Conservation (phyloP, 2,888 invertebrate species). For the Sarcophaga subvicina region DNA sequence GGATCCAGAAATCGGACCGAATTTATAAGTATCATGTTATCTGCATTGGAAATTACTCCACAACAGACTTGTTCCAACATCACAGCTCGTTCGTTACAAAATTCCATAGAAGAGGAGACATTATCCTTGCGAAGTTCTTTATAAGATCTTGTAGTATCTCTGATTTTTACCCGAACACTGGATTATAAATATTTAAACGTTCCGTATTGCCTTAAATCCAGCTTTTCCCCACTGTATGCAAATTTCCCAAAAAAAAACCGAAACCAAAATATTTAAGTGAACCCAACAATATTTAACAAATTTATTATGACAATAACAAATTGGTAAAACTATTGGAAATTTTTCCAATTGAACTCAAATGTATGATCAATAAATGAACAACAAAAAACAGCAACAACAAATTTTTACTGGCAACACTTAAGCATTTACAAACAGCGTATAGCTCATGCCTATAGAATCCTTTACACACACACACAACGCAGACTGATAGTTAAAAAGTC, state of each 20-base stretch:
- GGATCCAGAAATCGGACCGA: too few relatives aligned
- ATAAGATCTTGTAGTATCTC: too few relatives aligned
- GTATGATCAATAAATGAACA: slow-evolving; percentile 57
- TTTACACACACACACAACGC: background rate
- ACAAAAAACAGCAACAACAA: slow-evolving; percentile 34
- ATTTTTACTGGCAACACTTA: slow-evolving; percentile 59
- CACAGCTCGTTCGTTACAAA: too few relatives aligned
- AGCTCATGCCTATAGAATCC: slow-evolving; percentile 23
- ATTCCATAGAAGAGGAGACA: too few relatives aligned
- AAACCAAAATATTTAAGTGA: slow-evolving; percentile 21
- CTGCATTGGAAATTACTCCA: too few relatives aligned
- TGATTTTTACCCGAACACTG: too few relatives aligned
- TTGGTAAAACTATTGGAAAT: slow-evolving; percentile 64
- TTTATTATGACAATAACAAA: slow-evolving; percentile 66
- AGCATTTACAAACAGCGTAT: slow-evolving; percentile 36
- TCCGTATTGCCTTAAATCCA: too few relatives aligned
- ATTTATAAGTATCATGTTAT: too few relatives aligned
- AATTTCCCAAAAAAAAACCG: slow-evolving; percentile 4
- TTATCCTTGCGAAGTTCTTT: too few relatives aligned
- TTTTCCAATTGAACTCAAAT: slow-evolving; percentile 62
- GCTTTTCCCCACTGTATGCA: background rate
- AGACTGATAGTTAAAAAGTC: background rate
- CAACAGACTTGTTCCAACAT: too few relatives aligned
- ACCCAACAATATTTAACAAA: slow-evolving; percentile 60
- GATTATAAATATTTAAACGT: too few relatives aligned